phyloP scores from a whole-genome alignment of 2,113 vertebrate species.

The Oreocharis arfaki region DNA sequence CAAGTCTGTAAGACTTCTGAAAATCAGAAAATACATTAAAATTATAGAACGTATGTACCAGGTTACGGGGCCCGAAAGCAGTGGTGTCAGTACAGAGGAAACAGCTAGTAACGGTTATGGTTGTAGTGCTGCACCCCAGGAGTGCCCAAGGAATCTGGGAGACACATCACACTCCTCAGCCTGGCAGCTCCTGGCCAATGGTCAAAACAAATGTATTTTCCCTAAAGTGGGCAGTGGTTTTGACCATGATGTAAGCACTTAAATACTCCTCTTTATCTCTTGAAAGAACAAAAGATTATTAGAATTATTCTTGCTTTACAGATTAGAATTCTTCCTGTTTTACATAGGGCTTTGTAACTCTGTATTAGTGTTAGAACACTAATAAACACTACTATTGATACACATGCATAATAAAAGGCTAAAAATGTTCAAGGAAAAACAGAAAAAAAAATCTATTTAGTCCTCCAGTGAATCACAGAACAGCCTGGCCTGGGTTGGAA shows the following conservation, averaged over 20 bases:
- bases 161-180: neutral
- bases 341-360: neutral
- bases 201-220: neutral
- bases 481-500: neutral
- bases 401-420: neutral
- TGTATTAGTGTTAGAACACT: neutral
- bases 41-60: neutral
- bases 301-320: neutral
- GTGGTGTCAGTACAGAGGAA: fast-evolving
- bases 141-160: neutral
- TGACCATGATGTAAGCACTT: neutral
- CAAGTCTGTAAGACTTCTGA: neutral
- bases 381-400: neutral
- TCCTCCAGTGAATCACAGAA: neutral
- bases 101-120: neutral
- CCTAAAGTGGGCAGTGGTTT: neutral
- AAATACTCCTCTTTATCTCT: neutral
- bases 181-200: neutral
- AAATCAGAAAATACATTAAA: neutral
- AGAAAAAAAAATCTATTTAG: neutral
- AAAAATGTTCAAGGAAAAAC: neutral
- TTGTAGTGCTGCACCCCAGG: neutral
- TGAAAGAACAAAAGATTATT: neutral
- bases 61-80: neutral
- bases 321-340: neutral